Evolutionary conservation across 2,113 vertebrate species (phyloP).

Genomic region (Pseudonaja textilis): DNA sequence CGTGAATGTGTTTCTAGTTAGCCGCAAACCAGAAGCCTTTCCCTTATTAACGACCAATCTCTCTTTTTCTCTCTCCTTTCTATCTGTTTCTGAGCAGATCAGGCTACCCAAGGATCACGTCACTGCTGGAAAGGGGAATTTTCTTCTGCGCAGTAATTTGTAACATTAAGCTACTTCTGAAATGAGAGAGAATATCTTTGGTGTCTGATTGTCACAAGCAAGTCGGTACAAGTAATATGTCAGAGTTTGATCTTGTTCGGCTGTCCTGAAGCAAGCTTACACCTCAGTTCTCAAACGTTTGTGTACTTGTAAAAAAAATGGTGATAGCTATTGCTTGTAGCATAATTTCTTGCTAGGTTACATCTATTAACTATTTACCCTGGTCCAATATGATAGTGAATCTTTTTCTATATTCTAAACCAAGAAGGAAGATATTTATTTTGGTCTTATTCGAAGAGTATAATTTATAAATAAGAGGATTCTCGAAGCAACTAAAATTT

Average conservation of each 20-base stretch:
- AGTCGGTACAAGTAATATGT: neutral
- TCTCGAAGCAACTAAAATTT: neutral
- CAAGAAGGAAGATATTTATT: neutral
- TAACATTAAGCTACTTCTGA: neutral
- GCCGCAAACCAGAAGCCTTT: neutral
- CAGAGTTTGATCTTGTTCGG: neutral
- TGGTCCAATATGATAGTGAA: neutral
- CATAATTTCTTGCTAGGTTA: neutral
- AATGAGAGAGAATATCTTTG: neutral
- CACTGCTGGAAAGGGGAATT: neutral
- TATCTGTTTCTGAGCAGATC: neutral
- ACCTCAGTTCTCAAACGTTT: neutral
- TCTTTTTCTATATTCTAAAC: neutral
- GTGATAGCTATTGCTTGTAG: neutral
- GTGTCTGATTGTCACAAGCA: neutral
- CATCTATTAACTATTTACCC: neutral
- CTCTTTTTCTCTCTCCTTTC: neutral
- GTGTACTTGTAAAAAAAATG: neutral
- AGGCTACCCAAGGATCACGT: neutral
- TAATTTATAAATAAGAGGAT: neutral
- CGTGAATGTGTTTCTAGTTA: neutral
- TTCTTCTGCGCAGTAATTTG: neutral
- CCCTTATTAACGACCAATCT: neutral
- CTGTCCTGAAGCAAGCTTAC: neutral
- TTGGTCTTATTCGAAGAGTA: neutral